These are phyloP conservation scores for Parnassius mnemosyne DNA, from an alignment of 2,888 invertebrate genomes.

Conservation along the genomic window DNA sequence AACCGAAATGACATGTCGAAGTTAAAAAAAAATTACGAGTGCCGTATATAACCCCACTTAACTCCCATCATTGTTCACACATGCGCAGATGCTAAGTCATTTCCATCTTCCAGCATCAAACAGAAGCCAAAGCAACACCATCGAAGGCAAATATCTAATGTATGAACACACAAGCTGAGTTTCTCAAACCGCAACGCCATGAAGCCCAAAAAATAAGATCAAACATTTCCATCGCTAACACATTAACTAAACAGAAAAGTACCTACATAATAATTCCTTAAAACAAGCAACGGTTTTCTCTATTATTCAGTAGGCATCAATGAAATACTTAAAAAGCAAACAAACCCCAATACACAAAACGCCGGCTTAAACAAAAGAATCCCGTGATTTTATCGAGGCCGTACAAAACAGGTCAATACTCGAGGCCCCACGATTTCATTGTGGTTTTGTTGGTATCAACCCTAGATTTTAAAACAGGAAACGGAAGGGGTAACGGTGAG, in stretches of 20 bases:
- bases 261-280: neutral
- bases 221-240: neutral
- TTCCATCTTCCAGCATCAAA: neutral
- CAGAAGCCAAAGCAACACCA: neutral
- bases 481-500: conserved; percentile 21
- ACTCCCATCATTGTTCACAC: too few species aligned
- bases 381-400: conserved; percentile 20
- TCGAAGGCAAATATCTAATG: neutral
- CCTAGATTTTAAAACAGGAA: conserved; percentile 19
- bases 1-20: too few species aligned
- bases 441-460: conserved; percentile 15
- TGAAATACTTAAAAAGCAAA: conserved; percentile 19
- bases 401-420: conserved; percentile 20
- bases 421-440: conserved; percentile 19
- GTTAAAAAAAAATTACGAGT: too few species aligned
- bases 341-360: conserved; percentile 15
- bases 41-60: too few species aligned
- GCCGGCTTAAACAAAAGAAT: conserved; percentile 15
- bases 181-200: neutral
- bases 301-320: conserved; percentile 11
- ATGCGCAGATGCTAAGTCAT: too few species aligned
- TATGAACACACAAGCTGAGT: too few species aligned
- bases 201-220: neutral
- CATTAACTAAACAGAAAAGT: neutral
- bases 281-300: conserved; percentile 13